Evolutionary conservation across 2,113 vertebrate genomes (phyloP), one percentile per base, ranked within the genome.

Genomic region (Silurus glanis): DNA sequence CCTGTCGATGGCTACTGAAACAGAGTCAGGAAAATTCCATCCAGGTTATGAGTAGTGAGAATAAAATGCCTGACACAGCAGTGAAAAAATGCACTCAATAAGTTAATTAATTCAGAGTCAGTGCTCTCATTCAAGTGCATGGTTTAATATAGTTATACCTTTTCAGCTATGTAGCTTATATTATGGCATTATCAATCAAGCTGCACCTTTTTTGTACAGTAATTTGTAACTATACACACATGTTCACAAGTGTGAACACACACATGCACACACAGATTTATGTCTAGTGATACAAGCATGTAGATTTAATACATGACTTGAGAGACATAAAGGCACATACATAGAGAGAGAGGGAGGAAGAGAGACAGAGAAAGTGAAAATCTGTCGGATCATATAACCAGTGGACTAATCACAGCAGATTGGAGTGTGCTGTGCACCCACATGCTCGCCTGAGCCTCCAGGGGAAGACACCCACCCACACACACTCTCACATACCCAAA

Each of bases 391-490:
- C 69, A 84, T 45, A 85, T 12, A 62, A 25, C 72, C 85, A 37
- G 51, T 25, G 23, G 66, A 59, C 80, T 58, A 69, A 59, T 83
- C 37, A 85, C 59, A 45, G 78, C 8, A 75, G 64, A 86, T 66
- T 83, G 80, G 87, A 83, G 83, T 58, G 61, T 85, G 85, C 85
- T 89, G 85, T 85, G 80, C 67, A 55, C 88, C 82, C 84, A 87
- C 84, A 86, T 83, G 61, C 45, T 49, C 37, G 23, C 45, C 58
- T 67, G 64, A 80, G 69, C 82, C 79, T 84, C 76, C 59, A 82
- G 81, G 86, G 64, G 59, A 71, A 51, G n/a, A 79, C 81, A 83
- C 72, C 37, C 49, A 64, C 75, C 64, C 75, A 69, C 85, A 87
- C 78, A 83, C 61, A 62, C 83, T 58, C 81, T 81, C 78, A 82